Percentiles rank a stretch among this genome's conserved stretches.
These are phyloP conservation scores for Dromas ardeola DNA, from an alignment of 2,113 vertebrate species.

Conservation along the genomic window DNA sequence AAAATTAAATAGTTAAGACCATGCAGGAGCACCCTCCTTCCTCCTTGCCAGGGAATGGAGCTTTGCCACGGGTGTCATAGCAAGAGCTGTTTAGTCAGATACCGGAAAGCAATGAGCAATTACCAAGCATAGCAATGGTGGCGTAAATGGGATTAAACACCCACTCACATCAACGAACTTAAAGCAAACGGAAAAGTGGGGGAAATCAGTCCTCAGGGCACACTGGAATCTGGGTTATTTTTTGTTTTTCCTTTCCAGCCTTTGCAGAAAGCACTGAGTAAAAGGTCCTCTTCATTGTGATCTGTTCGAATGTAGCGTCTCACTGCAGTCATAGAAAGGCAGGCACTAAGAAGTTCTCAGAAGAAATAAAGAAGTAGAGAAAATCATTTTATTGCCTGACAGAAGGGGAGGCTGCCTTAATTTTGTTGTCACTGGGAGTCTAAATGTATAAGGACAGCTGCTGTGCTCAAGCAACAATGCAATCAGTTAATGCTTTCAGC, in stretches of 20 bases:
- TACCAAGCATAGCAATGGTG: not conserved
- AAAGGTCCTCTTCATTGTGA: not conserved
- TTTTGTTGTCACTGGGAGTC: conserved; percentile 77
- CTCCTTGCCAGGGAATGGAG: not conserved
- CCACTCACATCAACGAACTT: not conserved
- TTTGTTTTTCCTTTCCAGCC: not conserved
- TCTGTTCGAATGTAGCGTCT: not conserved
- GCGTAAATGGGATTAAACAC: not conserved
- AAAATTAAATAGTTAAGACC: not conserved
- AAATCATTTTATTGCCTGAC: conserved; percentile 70
- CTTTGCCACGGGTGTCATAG: not conserved
- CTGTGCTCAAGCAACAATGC: conserved; percentile 76
- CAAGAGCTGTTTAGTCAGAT: not conserved
- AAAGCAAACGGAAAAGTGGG: not conserved
- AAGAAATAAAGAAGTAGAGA: conserved; percentile 67
- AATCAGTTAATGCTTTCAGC: conserved; percentile 78
- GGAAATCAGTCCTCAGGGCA: not conserved
- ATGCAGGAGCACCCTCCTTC: not conserved
- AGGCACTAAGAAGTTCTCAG: conserved; percentile 48
- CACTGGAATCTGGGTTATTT: not conserved
- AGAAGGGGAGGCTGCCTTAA: conserved; percentile 72
- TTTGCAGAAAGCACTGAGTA: not conserved
- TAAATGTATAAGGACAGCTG: conserved; percentile 77
- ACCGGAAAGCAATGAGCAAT: not conserved
- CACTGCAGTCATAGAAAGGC: not conserved